A percentile compares a stretch with the other conserved stretches of the same genome.
phyloP scores from a whole-genome alignment of 2,797 vertebrate genomes.

The Fistularia tabacaria region DNA sequence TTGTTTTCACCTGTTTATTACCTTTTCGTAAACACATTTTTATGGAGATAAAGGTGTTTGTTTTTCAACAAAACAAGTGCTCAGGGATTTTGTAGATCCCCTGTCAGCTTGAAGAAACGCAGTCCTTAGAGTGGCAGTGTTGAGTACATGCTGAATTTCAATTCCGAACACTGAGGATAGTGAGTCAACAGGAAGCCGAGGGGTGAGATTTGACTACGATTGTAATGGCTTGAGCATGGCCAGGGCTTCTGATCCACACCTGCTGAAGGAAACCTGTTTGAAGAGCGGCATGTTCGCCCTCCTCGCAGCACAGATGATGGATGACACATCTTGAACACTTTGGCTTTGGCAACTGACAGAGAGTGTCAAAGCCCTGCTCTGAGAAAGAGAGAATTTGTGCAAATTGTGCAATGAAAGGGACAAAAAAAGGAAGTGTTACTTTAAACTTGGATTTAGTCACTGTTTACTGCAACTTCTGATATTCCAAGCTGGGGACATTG shows the following conservation, averaged over 20 bases:
- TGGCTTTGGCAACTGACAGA: constrained; percentile 35
- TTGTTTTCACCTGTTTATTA: no score
- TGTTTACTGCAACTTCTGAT: constrained; percentile 55
- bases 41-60: no score
- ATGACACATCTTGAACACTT: constrained; percentile 56
- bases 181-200: no score
- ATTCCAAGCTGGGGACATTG: constrained; percentile 50
- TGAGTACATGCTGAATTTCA: no score
- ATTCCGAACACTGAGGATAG: no score
- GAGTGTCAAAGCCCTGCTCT: constrained; percentile 36
- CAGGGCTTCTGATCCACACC: constrained; percentile 54
- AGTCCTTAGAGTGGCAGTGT: no score
- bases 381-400: constrained; percentile 41
- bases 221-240: constrained; percentile 25
- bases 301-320: constrained; percentile 70
- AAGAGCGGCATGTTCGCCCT: constrained; percentile 36
- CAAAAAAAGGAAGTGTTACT: constrained; percentile 67
- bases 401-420: constrained; percentile 51
- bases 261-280: constrained; percentile 50
- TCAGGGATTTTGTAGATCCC: no score
- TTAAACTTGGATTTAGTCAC: constrained; percentile 55
- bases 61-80: no score
- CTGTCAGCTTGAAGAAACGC: no score
- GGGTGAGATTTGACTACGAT: constrained; percentile 1
- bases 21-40: no score